These are phyloP conservation scores for Epinotia nisella DNA, from an alignment of 2,888 invertebrate genomes.

Conservation along the genomic window DNA sequence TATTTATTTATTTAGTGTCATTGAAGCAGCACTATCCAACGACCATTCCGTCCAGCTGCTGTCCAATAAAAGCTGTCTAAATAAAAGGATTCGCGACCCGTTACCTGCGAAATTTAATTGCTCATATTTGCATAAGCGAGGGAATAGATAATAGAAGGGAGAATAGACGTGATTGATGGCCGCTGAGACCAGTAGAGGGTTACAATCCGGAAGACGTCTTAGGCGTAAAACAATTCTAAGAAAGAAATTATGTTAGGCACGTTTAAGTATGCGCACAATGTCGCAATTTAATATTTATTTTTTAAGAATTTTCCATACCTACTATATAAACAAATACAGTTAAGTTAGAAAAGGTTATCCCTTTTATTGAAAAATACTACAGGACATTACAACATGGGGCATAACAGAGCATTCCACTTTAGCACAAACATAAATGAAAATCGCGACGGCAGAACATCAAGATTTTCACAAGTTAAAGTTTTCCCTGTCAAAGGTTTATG, in stretches of 20 bases:
- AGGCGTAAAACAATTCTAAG: neutral
- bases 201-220: slow-evolving; percentile 46
- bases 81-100: slow-evolving; percentile 59
- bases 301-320: too few relatives aligned
- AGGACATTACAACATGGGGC: too few relatives aligned
- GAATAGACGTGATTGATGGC: slow-evolving; percentile 66
- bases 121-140: slow-evolving; percentile 76
- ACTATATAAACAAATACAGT: too few relatives aligned
- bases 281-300: too few relatives aligned
- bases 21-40: slow-evolving; percentile 26
- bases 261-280: too few relatives aligned
- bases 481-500: too few relatives aligned
- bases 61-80: slow-evolving; percentile 57
- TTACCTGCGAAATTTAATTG: slow-evolving; percentile 75
- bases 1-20: neutral
- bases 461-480: too few relatives aligned
- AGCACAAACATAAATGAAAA: too few relatives aligned
- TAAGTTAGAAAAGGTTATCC: too few relatives aligned
- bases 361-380: too few relatives aligned
- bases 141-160: slow-evolving; percentile 59
- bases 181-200: slow-evolving; percentile 54
- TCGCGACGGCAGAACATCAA: too few relatives aligned
- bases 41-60: slow-evolving; percentile 66
- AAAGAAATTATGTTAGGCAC: neutral
- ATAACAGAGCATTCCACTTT: too few relatives aligned